Conservation (phyloP, 53 echinoderm and acorn worm species). For the Hippasteria phrygiana region DNA sequence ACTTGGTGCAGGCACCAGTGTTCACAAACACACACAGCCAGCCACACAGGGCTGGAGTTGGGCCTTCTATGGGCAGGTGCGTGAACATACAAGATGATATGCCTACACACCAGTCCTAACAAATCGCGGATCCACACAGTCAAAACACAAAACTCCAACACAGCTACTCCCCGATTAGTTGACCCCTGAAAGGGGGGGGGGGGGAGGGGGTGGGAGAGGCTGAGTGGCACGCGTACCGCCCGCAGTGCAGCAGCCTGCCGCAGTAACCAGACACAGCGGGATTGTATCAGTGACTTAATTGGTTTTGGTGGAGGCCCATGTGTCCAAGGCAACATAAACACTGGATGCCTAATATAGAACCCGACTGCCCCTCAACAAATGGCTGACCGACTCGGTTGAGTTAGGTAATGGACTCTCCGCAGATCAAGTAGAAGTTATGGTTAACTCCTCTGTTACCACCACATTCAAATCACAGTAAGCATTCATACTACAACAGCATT, state of each 20-base stretch:
- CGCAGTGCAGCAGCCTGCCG: slow-evolving; percentile 34
- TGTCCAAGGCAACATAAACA: slow-evolving; percentile 60
- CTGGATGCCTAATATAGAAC: slow-evolving; percentile 28
- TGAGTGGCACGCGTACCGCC: slow-evolving; percentile 50
- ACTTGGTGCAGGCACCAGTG: too few relatives aligned
- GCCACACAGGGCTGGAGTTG: not conserved
- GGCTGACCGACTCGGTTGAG: too few relatives aligned
- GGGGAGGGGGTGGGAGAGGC: not conserved
- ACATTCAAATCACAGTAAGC: too few relatives aligned
- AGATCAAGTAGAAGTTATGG: too few relatives aligned
- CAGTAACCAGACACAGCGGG: slow-evolving; percentile 38
- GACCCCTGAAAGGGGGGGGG: slow-evolving; percentile 4
- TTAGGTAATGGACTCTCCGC: too few relatives aligned
- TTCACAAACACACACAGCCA: too few relatives aligned
- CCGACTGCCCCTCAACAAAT: not conserved
- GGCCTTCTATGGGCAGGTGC: not conserved
- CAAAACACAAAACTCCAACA: not conserved
- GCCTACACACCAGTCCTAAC: not conserved
- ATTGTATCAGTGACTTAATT: slow-evolving; percentile 45
- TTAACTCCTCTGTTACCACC: too few relatives aligned
- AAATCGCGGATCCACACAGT: not conserved
- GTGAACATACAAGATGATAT: not conserved
- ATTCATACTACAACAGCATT: too few relatives aligned
- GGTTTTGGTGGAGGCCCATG: slow-evolving; percentile 40
- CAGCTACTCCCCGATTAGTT: not conserved